Base-by-base conservation (phyloP, 1,140 invertebrate species). In the Phymastichus coffea region DNA sequence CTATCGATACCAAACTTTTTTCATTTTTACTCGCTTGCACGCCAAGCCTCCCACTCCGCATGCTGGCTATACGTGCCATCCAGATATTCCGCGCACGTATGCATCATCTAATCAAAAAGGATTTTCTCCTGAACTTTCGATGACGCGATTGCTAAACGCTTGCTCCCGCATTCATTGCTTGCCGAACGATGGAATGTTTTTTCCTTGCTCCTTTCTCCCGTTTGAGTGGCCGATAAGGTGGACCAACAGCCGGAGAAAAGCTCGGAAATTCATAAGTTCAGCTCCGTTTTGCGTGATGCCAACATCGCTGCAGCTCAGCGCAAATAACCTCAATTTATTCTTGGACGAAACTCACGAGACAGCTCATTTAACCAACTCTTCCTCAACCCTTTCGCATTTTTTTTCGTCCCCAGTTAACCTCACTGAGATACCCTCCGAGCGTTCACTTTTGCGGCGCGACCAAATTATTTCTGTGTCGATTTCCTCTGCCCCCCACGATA, bases 291-390 rank as follows among this genome's bases (percentile, higher is more conserved):
- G 17, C 17, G 25, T 28, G 30, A 48, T 48, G n/a, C 35, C 28
- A 48, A 48, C 17, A 28, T 33, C 46, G 12, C 28, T 35, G 3
- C 25, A 33, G 22, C 17, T 17, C 17, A 30, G 7, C 26, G 46
- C 10, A 35, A 48, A 48, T 48, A 28, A 48, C 14, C 26, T 19
- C 46, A 19, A 48, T 48, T 48, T 48, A 48, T 48, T 33, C 19
- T 26, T 33, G n/a, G 38, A 41, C n/a, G 12, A 41, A 19, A 41
- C 4, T 8, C 15, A 38, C 9, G 35, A n/a, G n/a, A 7, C n/a
- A n/a, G n/a, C 35, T n/a, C 35, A 12, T 41, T 20, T 41, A 1
- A 20, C 28, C 35, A n/a, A 12, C 15, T 38, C 9, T 7, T 38
- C 37, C n/a, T 38, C 3, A 38, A 4, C 37, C 7, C 35, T 28